These are phyloP conservation scores for Melanchra persicariae DNA, from an alignment of 2,888 invertebrate species.

Conservation along the genomic window DNA sequence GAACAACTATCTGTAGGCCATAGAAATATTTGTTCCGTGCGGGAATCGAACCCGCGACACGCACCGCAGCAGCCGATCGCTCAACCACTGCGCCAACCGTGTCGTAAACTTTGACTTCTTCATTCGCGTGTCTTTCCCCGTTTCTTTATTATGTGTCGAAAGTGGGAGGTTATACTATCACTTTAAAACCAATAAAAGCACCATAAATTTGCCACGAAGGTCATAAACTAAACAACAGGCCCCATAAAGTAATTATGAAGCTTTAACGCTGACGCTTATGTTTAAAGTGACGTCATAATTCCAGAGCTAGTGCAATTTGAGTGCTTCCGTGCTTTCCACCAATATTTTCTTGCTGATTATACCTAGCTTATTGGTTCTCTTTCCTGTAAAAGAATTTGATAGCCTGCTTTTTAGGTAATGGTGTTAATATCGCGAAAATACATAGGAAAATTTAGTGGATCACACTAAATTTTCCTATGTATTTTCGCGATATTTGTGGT, in stretches of 20 bases:
- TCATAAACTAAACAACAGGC: constrained; percentile 36
- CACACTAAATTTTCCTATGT: background rate
- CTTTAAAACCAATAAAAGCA: constrained; percentile 33
- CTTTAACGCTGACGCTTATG: constrained; percentile 37
- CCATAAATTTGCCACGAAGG: constrained; percentile 11
- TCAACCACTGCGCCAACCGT: no score
- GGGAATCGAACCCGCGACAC: no score
- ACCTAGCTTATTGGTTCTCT: constrained; percentile 18
- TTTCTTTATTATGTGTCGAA: background rate
- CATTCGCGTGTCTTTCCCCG: background rate
- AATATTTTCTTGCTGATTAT: constrained; percentile 40
- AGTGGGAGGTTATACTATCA: background rate
- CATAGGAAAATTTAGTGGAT: no score
- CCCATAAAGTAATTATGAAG: constrained; percentile 17
- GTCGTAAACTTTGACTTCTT: no score
- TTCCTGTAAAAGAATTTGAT: constrained; percentile 34
- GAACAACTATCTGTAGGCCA: no score
- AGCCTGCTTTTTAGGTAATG: constrained; percentile 11
- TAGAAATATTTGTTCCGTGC: no score
- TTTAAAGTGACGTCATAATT: constrained; percentile 8
- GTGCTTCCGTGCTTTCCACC: constrained; percentile 60
- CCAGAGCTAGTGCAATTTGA: constrained; percentile 11
- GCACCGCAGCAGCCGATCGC: no score
- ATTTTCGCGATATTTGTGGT: background rate
- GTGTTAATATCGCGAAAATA: no score